Evolutionary conservation across 2,113 vertebrate genomes (phyloP).

Genomic region (Raja brachyura): DNA sequence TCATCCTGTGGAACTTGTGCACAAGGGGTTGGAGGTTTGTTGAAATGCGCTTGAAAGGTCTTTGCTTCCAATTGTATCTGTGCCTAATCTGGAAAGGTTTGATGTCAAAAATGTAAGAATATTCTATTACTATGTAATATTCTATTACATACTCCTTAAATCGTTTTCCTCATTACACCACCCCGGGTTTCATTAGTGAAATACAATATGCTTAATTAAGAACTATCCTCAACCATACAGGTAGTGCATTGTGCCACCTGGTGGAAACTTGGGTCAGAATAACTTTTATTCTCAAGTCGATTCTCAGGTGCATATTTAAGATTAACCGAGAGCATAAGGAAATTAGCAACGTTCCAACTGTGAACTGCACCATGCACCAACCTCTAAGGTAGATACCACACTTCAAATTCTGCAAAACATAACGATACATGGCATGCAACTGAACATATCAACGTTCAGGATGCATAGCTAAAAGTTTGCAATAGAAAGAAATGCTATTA

Average conservation of each 20-base stretch:
- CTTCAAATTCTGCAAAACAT: not conserved
- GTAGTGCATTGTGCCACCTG: not conserved
- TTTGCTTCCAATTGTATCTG: not conserved
- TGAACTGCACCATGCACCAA: not conserved
- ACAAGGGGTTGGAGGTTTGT: not conserved
- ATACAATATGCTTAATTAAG: not conserved
- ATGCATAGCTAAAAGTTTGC: not conserved
- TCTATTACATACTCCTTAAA: not conserved
- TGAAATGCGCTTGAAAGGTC: not conserved
- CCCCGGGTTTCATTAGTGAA: not conserved
- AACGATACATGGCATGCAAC: not conserved
- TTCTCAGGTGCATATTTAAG: not conserved
- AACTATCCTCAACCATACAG: not conserved
- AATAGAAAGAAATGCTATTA: not conserved
- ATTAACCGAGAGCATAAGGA: not conserved
- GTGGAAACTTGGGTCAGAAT: not conserved
- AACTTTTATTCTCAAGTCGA: not conserved
- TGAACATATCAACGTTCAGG: not conserved
- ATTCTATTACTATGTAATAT: not conserved
- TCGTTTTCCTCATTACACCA: not conserved
- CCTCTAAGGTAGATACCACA: not conserved
- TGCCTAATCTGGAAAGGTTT: not conserved
- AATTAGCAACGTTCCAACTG: not conserved
- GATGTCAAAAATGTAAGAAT: not conserved
- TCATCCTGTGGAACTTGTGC: not conserved